Evolutionary conservation across 1,140 invertebrate species (phyloP).

Genomic region (Luehdorfia chinensis): DNA sequence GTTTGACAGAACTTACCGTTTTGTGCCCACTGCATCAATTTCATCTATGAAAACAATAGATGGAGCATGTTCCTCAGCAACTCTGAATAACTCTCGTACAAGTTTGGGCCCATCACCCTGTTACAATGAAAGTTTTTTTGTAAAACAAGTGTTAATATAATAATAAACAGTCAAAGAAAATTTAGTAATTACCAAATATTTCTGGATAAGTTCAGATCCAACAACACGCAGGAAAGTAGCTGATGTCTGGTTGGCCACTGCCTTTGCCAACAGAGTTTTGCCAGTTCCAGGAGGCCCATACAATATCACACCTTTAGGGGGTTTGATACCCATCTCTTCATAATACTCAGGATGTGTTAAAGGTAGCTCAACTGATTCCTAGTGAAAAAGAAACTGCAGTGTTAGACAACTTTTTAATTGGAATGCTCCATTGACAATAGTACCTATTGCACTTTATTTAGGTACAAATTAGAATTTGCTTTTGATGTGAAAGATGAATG

Average conservation of each 20-base stretch:
- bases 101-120: slow-evolving; percentile 99
- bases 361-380: slow-evolving; percentile 99
- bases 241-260: slow-evolving; percentile 99
- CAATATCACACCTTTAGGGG: slow-evolving; percentile 99
- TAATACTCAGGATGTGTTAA: slow-evolving; percentile 99
- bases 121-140: slow-evolving; percentile 30
- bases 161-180: too few relatives aligned
- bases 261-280: slow-evolving; percentile 98
- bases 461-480: too few relatives aligned
- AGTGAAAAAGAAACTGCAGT: slow-evolving; percentile 59
- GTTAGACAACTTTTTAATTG: too few relatives aligned
- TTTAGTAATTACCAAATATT: slow-evolving; percentile 94
- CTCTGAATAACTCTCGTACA: slow-evolving; percentile 97
- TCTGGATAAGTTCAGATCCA: slow-evolving; percentile 99
- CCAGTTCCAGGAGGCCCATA: slow-evolving; percentile 99
- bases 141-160: too few relatives aligned
- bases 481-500: too few relatives aligned
- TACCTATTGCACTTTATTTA: too few relatives aligned
- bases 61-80: slow-evolving; percentile 99
- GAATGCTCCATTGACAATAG: too few relatives aligned
- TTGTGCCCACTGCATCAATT: slow-evolving; percentile 99
- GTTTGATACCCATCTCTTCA: slow-evolving; percentile 99
- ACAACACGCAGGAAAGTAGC: slow-evolving; percentile 99
- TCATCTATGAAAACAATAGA: slow-evolving; percentile 99
- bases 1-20: slow-evolving; percentile 78